phyloP scores from a whole-genome alignment of 2,797 vertebrate species.

The Naso thynnoides region DNA sequence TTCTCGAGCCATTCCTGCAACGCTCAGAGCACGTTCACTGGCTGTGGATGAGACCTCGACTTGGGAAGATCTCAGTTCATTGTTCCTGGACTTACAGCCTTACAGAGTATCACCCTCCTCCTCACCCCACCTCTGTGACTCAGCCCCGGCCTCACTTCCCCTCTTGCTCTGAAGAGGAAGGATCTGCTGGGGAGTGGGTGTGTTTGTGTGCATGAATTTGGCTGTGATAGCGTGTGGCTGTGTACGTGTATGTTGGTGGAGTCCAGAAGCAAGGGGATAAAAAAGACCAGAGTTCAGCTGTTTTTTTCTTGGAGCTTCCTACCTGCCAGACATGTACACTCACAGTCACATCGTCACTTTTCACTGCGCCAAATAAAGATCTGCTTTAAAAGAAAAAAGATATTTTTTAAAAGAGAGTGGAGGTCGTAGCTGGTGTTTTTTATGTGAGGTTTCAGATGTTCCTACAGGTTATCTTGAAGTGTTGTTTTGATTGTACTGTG shows the following conservation, averaged over 20 bases:
- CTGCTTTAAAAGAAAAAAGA: not conserved
- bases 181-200: constrained; percentile 66
- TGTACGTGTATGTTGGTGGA: constrained; percentile 47
- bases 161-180: constrained; percentile 69
- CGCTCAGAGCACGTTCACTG: constrained; percentile 23
- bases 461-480: constrained; percentile 2
- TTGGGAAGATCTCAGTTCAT: constrained; percentile 53
- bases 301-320: constrained; percentile 22
- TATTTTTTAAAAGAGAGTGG: not conserved
- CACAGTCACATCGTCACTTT: not conserved
- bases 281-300: constrained; percentile 33
- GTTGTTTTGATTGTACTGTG: constrained; percentile 2
- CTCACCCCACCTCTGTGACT: constrained; percentile 72
- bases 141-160: constrained; percentile 70
- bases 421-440: constrained; percentile 2
- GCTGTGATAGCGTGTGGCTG: constrained; percentile 13
- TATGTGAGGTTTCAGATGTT: not conserved
- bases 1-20: not conserved
- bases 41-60: constrained; percentile 8
- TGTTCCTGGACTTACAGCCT: constrained; percentile 63
- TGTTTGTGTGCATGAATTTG: constrained; percentile 39
- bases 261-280: not conserved
- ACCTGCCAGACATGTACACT: constrained; percentile 12
- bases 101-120: constrained; percentile 59
- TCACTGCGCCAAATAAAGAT: constrained; percentile 9